Conservation (phyloP, 2,797 vertebrate genomes). For the Sebastes diploproa region DNA sequence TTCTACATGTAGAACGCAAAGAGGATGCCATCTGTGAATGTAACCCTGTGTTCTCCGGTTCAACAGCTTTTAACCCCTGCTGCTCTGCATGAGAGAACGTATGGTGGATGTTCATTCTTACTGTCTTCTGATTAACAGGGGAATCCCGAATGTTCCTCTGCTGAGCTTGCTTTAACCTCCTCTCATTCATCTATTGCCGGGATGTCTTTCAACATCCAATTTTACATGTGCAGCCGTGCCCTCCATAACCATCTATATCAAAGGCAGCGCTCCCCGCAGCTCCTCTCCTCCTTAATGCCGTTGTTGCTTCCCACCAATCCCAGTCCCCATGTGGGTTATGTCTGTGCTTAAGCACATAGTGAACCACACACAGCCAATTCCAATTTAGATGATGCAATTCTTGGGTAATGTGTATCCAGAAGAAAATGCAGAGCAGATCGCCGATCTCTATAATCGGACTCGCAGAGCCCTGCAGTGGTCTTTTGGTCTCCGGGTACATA, state of each 20-base stretch:
- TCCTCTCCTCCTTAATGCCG: conserved; percentile 49
- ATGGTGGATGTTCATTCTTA: conserved; percentile 24
- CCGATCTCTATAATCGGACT: conserved; percentile 55
- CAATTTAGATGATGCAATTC: conserved; percentile 71
- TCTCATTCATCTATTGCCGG: conserved; percentile 51
- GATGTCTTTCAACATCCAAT: conserved; percentile 72
- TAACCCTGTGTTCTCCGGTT: conserved; percentile 9
- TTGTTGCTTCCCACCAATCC: conserved; percentile 58
- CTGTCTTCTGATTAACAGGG: conserved; percentile 46
- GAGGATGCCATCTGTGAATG: conserved; percentile 12
- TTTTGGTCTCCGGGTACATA: conserved; percentile 22
- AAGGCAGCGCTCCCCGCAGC: conserved; percentile 56
- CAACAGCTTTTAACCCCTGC: conserved; percentile 39
- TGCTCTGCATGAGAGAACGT: conserved; percentile 1
- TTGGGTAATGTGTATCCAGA: conserved; percentile 58
- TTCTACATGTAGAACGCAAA: not conserved
- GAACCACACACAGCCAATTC: conserved; percentile 66
- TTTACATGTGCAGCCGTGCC: conserved; percentile 64
- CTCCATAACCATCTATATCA: conserved; percentile 71
- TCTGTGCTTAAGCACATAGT: conserved; percentile 51
- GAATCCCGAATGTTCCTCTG: conserved; percentile 26
- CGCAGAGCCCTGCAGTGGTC: conserved; percentile 18
- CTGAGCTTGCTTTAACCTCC: conserved; percentile 54
- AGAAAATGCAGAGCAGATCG: conserved; percentile 42
- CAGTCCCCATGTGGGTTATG: conserved; percentile 39